Conservation (phyloP, 2,113 vertebrate genomes). For the Symphodus melops region DNA sequence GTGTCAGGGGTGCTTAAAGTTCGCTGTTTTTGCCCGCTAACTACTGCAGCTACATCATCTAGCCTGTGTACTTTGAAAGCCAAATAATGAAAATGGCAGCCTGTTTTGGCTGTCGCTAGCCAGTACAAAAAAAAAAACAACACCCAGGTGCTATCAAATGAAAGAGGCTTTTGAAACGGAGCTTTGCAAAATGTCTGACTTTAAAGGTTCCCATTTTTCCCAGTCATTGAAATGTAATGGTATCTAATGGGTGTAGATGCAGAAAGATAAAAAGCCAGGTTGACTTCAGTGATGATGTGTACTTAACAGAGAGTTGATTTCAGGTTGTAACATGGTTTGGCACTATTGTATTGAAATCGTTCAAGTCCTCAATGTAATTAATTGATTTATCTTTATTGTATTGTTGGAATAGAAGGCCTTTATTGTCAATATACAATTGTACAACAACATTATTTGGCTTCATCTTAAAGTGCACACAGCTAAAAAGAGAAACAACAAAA, state of each 20-base stretch:
- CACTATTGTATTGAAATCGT: neutral
- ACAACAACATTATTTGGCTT: too few species aligned
- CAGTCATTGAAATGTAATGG: neutral
- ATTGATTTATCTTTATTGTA: neutral
- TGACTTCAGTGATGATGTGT: constrained; percentile 10
- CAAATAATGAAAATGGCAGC: constrained; percentile 65
- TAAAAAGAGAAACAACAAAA: too few species aligned
- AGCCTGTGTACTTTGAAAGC: constrained; percentile 31
- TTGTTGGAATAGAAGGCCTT: too few species aligned
- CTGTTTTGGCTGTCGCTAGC: constrained; percentile 11
- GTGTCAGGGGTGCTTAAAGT: constrained; percentile 40
- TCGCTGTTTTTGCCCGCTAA: constrained; percentile 52
- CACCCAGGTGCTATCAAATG: neutral
- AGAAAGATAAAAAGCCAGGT: neutral
- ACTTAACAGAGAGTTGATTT: neutral
- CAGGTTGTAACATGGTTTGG: neutral
- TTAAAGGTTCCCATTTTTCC: neutral
- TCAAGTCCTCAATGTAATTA: neutral
- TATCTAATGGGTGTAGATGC: neutral
- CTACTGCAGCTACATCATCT: constrained; percentile 42
- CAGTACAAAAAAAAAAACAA: neutral
- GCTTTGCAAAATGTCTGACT: neutral
- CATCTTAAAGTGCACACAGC: too few species aligned
- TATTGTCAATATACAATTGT: too few species aligned
- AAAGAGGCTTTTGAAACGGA: neutral